Base-by-base conservation (phyloP, 1,140 invertebrate genomes). In the Caenorhabditis briggsae region DNA sequence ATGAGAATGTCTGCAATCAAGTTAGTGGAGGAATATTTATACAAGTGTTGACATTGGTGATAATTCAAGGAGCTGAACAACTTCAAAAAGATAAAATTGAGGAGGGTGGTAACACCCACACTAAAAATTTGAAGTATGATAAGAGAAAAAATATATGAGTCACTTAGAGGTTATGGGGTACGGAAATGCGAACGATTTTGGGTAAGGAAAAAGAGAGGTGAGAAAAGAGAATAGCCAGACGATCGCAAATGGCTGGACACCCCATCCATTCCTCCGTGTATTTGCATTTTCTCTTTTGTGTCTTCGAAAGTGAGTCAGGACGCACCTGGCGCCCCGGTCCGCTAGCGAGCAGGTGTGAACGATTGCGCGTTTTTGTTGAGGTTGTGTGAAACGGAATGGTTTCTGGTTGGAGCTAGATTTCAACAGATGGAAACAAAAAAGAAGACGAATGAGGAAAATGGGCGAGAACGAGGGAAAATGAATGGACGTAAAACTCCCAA, bases 261-360 rank as follows among this genome's bases (percentile, higher is more conserved):
- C 46, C 12, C 23, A 20, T 16, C 50, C 11, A 53, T 16, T 20
- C 70, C 23, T 46, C 50, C 70, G 70, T 78, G 70, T 78, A 78
- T 78, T 78, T 78, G 70, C 70, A 78, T 78, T 78, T 78, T 78
- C 46, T 78, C 70, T 78, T 78, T 78, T 78, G 70, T 78, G 70
- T 78, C 46, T 41, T 78, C 70, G 70, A 53, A 61, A 78, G 70
- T 78, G 70, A 78, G 25, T 78, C 70, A 78, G 70, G 70, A 78
- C 70, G 70, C 70, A 78, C 70, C 70, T 78, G 70, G 70, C 70
- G 70, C 70, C 70, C 70, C 70, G 46, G 70, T 50, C n/a, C 46
- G 65, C 43, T 8, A 9, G 20, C 12, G 70, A 78, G 70, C 70
- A 78, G 70, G 70, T 78, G 70, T 78, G 46, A n/a, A 78, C 70